Base-by-base conservation (phyloP, 64 coral and sea anemone genomes). In the Actinia tenebrosa region DNA sequence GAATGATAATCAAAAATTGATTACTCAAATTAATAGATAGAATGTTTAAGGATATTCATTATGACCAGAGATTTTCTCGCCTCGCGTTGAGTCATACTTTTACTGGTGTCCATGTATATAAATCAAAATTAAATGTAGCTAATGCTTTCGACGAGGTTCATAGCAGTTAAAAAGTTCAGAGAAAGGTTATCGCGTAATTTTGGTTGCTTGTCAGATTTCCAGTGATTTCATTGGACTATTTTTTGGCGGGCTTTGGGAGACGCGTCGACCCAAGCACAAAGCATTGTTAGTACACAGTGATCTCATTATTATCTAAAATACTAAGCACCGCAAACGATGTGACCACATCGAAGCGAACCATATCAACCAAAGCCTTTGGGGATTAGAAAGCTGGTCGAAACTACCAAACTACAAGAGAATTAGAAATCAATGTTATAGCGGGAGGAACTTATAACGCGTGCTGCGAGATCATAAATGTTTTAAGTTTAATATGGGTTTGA, bases 221-320 rank as follows among this genome's bases (percentile, higher is more conserved):
- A 47, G 44, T 0, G 44, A 17, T 53, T 18, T 52, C 17, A 81
- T 81, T 81, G 79, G 79, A 14, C 46, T 4, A 11, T 81, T 53
- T 50, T 81, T 81, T 81, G 79, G 79, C 79, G 79, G 79, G 79
- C 43, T 81, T 81, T 81, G 16, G 45, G 27, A 42, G 79, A 81
- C 79, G 79, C 79, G 79, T 50, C 79, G 6, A 81, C 17, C 77
- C n/a, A 52, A 52, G 69, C 69, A 4, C 69, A 75, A 75, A 75
- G 69, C 42, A 75, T 75, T 37, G 69, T 75, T 75, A 26, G 69
- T 75, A 42, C 69, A 75, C 23, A 42, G 9, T 75, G 69, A 75
- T 26, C 69, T 75, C 26, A 75, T 75, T 75, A 75, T 75, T 75
- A 75, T 75, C 69, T 75, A 10, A 27, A 13, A 75, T 75, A 75